Evolutionary conservation across 2,113 vertebrate species (phyloP).

Genomic region (Ptychochromis oligacanthus): DNA sequence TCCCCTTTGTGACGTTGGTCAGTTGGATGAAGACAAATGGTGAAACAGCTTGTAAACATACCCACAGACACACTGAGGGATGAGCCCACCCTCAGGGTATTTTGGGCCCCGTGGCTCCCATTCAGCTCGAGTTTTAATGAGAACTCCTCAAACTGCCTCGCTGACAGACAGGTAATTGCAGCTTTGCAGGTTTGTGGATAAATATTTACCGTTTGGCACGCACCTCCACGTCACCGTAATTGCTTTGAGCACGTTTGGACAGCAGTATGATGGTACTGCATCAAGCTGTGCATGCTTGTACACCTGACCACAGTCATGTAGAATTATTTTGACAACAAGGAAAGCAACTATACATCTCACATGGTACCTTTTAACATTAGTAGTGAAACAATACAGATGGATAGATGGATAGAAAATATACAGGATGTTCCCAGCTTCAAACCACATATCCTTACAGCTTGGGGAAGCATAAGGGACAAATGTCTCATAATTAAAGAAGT

Average conservation of each 20-base stretch:
- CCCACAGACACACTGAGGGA: not conserved
- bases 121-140: slow-evolving; percentile 4
- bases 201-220: slow-evolving; percentile 28
- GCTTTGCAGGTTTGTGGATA: slow-evolving; percentile 23
- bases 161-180: slow-evolving; percentile 14
- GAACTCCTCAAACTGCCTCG: not conserved
- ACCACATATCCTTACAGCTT: no score
- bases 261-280: not conserved
- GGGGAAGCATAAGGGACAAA: no score
- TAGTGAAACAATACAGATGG: not conserved
- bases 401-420: no score
- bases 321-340: not conserved
- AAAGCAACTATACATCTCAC: not conserved
- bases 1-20: not conserved
- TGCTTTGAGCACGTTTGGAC: not conserved
- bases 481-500: no score
- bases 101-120: not conserved
- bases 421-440: no score
- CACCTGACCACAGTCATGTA: not conserved
- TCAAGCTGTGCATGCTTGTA: not conserved
- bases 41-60: not conserved
- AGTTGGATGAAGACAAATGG: slow-evolving; percentile 1
- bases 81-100: not conserved
- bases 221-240: not conserved
- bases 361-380: not conserved